Evolutionary conservation across 2,113 vertebrate genomes (phyloP), one percentile per base, ranked within the genome.

Genomic region (Limanda limanda): DNA sequence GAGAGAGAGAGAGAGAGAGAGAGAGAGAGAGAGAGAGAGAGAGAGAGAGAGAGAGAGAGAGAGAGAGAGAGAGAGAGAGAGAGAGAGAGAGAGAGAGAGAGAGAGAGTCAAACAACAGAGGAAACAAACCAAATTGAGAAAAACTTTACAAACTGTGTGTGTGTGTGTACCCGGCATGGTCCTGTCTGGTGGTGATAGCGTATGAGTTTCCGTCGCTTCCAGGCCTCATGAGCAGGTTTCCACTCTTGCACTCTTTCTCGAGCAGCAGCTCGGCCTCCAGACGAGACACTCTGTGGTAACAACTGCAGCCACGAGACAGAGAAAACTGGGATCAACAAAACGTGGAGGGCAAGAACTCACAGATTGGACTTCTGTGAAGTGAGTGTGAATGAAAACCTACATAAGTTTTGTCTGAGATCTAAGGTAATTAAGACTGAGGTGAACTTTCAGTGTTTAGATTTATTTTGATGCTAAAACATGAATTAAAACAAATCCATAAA

Each of bases 141-240:
- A 31, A 31, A 31, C 31, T 31, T 31, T 31, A 31, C 31, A 31
- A 31, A 31, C 31, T 31, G 31, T 60, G 47, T 54, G 0, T 17
- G 1, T 15, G 47, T 35, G 1, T 68, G 25, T 93, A 97, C 97
- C 93, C 89, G 0, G 92, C 79, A 25, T 91, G 37, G 1, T 88
- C 88, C 88, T 96, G 95, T 3, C 92, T 86, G 0, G 95, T 96
- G 47, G 92, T 94, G 84, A 97, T 45, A 0, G 97, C 94, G 10
- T 95, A 81, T 0, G 80, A 86, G 11, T 15, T 78, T 20, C 87
- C 83, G 0, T 91, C 76, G 0, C 89, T 87, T 0, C 95, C 87
- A 0, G 95, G 95, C 14, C 95, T 86, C 71, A 97, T 88, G 78
- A 97, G 81, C 70, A 97, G 27, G 83, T 95, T 97, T 14, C 96